Base-by-base conservation (phyloP, 2,888 invertebrate species). In the Chloroclystis v-ata region DNA sequence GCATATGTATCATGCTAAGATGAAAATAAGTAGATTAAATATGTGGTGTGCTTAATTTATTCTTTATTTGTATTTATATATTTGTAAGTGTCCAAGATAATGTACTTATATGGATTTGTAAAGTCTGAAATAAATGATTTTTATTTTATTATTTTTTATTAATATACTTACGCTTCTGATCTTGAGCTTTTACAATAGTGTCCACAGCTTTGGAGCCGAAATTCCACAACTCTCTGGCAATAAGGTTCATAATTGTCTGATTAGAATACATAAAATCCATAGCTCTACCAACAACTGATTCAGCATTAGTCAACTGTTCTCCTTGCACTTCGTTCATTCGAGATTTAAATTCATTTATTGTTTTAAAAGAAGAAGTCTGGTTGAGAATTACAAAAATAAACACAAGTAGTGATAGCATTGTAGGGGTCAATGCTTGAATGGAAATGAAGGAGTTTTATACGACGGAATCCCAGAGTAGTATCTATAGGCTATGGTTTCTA, bases 221-320 rank as follows among this genome's bases (percentile, higher is more conserved):
- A 28, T 82, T 78, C 85, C 84, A 85, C 8, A 85, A 52, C 38
- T 84, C 83, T 26, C 75, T 63, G 0, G 84, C 85, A 1, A 85
- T 60, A 25, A 84, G 57, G 47, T 71, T 77, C 83, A 85, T 82
- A 4, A 85, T 55, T 0, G 82, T 82, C 56, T 65, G 74, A 42
- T 84, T 82, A 0, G 83, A 83, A 52, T 83, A 78, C 1, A 82
- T 71, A 3, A 82, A 78, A 49, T 84, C 79, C 74, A 84, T 78
- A 0, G 80, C 82, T 46, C 75, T 80, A 0, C 82, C 81, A 1
- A 82, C 78, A 6, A 78, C 47, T 0, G 59, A 49, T 35, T 83
- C 83, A 1, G 79, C 64, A 0, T 69, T 59, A 14, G 55, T 72
- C 29, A 69, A 70, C 1, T 62, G 47, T 1, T 76, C 69, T 0